These are phyloP conservation scores for Coelogynopora nodosa DNA, from an alignment of 2,888 invertebrate genomes.

Conservation along the genomic window DNA sequence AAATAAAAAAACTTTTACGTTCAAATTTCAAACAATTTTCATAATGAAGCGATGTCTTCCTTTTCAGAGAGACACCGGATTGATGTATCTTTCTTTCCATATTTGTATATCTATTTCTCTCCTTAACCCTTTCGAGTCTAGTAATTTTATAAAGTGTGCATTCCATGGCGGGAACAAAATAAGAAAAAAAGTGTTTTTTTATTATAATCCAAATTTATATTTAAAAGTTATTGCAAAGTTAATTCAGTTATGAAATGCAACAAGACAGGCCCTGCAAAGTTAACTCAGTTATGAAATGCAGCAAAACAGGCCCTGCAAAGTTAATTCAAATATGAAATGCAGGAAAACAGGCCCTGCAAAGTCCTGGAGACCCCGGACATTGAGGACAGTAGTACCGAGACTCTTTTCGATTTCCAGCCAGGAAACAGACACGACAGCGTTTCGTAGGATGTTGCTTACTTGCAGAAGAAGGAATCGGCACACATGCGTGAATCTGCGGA, in stretches of 20 bases:
- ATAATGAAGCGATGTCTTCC: too few relatives aligned
- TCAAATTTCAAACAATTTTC: too few relatives aligned
- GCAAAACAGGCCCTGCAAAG: slow-evolving; percentile 24
- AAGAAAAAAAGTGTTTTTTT: neutral
- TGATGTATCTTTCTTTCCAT: too few relatives aligned
- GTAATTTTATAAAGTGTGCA: slow-evolving; percentile 23
- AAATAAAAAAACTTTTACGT: too few relatives aligned
- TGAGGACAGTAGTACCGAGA: neutral
- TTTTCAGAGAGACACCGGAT: too few relatives aligned
- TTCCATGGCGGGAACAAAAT: slow-evolving; percentile 12
- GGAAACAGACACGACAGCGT: neutral
- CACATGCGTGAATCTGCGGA: neutral
- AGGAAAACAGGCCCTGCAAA: slow-evolving; percentile 23
- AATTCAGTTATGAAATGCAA: slow-evolving; percentile 23
- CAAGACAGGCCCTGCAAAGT: neutral
- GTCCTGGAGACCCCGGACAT: slow-evolving; percentile 15
- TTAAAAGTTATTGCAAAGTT: slow-evolving; percentile 11
- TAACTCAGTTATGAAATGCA: slow-evolving; percentile 24
- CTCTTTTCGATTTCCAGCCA: neutral
- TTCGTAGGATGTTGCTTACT: neutral
- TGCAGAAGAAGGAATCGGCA: neutral
- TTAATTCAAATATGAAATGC: slow-evolving; percentile 24
- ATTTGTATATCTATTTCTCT: too few relatives aligned
- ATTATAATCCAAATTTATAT: slow-evolving; percentile 25
- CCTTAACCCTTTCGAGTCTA: slow-evolving; percentile 16